Conservation (phyloP, 2,797 vertebrate genomes). For the Enoplosus armatus region DNA sequence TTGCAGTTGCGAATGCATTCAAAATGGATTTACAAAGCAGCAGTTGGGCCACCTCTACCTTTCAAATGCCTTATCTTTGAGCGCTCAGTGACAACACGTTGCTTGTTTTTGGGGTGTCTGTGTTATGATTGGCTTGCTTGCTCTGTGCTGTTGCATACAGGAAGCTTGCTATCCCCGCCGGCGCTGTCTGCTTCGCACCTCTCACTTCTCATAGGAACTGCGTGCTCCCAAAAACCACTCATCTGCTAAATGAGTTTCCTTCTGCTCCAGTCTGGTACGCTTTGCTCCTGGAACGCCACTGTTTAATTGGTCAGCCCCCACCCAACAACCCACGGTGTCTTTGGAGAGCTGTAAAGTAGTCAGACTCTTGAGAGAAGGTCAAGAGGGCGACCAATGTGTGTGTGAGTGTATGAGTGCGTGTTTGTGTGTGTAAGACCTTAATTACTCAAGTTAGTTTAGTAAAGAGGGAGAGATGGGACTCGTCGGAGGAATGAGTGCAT, state of each 20-base stretch:
- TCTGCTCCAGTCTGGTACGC: slow-evolving; percentile 61
- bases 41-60: slow-evolving; percentile 19
- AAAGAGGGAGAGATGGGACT: slow-evolving; percentile 10
- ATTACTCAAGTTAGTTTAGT: slow-evolving; percentile 32
- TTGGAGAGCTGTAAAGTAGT: slow-evolving; percentile 73
- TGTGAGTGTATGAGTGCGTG: slow-evolving; percentile 26
- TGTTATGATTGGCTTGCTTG: slow-evolving; percentile 67
- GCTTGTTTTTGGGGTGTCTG: slow-evolving; percentile 58
- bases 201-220: slow-evolving; percentile 49
- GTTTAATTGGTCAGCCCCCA: slow-evolving; percentile 75
- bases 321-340: slow-evolving; percentile 45
- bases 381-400: slow-evolving; percentile 54
- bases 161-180: slow-evolving; percentile 67
- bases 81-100: slow-evolving; percentile 37
- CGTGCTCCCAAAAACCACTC: slow-evolving; percentile 67
- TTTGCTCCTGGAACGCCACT: slow-evolving; percentile 49
- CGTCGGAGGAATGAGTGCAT: slow-evolving; percentile 4
- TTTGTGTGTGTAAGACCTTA: slow-evolving; percentile 34
- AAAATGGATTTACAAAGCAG: slow-evolving; percentile 19
- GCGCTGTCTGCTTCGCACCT: slow-evolving; percentile 68
- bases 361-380: slow-evolving; percentile 71
- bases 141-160: slow-evolving; percentile 51
- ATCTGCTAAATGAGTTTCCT: slow-evolving; percentile 84
- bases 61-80: slow-evolving; percentile 43
- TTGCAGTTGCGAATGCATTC: not conserved